These are phyloP conservation scores for Asarcornis scutulata DNA, from an alignment of 2,113 vertebrate species.

Conservation along the genomic window DNA sequence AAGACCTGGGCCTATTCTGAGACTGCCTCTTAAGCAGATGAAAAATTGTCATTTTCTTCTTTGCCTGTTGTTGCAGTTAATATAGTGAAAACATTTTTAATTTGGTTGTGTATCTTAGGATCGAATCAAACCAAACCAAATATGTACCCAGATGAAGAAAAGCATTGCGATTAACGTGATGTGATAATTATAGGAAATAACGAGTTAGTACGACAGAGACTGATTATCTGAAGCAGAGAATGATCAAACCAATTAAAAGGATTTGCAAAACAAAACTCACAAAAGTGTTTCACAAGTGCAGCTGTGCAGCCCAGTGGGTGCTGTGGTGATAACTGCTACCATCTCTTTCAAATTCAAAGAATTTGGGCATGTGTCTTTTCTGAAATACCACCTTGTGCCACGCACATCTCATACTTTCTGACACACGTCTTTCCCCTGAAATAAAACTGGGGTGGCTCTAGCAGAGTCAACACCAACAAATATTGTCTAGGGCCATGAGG, in stretches of 20 bases:
- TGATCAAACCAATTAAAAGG: neutral
- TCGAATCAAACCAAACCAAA: neutral
- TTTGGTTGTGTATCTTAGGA: neutral
- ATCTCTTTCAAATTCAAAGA: neutral
- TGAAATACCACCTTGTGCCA: neutral
- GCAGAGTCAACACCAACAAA: neutral
- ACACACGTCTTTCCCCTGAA: neutral
- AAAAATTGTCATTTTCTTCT: neutral
- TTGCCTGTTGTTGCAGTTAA: neutral
- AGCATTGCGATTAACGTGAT: neutral
- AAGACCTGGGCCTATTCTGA: neutral
- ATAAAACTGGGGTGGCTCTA: neutral
- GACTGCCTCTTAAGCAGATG: neutral
- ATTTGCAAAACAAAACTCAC: neutral
- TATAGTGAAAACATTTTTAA: neutral
- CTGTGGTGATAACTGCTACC: neutral
- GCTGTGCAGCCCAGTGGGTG: neutral
- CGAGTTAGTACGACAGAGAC: neutral
- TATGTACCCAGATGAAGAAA: neutral
- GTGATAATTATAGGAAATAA: neutral
- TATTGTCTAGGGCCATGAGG: neutral
- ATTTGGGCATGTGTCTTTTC: neutral
- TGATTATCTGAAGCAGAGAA: neutral
- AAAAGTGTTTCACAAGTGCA: fast-evolving
- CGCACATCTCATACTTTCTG: fast-evolving